phyloP scores from a whole-genome alignment of 2,888 invertebrate genomes.

The Hypsopygia costalis region DNA sequence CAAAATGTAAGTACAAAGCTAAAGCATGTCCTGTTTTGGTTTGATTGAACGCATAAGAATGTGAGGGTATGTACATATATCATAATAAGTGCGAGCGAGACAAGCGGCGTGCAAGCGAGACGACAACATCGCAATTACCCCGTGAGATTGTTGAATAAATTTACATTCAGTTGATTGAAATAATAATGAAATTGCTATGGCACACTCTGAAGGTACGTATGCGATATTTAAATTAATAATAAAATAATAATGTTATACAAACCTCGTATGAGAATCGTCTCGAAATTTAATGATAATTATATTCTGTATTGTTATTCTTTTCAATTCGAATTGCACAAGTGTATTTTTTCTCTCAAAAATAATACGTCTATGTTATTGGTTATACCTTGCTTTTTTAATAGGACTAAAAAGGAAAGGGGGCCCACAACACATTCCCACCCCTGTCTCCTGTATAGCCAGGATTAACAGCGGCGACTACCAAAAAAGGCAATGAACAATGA shows the following conservation, averaged over 20 bases:
- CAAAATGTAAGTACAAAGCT: constrained; percentile 1
- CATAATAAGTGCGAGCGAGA: constrained; percentile 42
- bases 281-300: not conserved
- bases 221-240: constrained; percentile 79
- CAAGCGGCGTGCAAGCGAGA: constrained; percentile 38
- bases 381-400: too few relatives aligned
- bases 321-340: too few relatives aligned
- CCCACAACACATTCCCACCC: too few relatives aligned
- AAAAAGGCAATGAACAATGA: too few relatives aligned
- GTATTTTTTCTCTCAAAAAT: too few relatives aligned
- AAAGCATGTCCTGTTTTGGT: constrained; percentile 42
- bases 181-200: constrained; percentile 80
- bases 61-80: constrained; percentile 49
- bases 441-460: too few relatives aligned
- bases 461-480: too few relatives aligned
- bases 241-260: constrained; percentile 75
- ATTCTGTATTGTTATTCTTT: not conserved
- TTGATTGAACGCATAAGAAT: constrained; percentile 79
- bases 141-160: constrained; percentile 81
- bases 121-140: constrained; percentile 71
- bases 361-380: too few relatives aligned
- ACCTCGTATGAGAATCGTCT: constrained; percentile 51
- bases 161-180: constrained; percentile 81
- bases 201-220: constrained; percentile 66
- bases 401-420: too few relatives aligned